Conservation (phyloP, 2,888 invertebrate genomes). For the Sacculina carcini region DNA sequence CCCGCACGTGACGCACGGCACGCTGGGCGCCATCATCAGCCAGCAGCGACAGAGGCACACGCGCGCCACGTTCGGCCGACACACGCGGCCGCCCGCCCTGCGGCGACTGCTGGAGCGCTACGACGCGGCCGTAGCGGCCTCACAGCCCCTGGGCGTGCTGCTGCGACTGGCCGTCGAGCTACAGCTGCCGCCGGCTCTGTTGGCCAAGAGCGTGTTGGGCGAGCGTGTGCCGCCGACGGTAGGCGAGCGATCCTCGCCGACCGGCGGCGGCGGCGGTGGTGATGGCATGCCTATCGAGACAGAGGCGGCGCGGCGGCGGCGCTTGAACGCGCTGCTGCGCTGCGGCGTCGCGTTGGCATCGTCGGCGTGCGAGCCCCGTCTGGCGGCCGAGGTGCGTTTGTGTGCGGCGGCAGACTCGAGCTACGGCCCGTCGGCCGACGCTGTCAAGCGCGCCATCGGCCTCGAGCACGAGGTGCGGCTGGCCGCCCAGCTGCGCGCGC, state of each 20-base stretch:
- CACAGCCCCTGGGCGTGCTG: slow-evolving; percentile 31
- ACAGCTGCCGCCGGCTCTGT: slow-evolving; percentile 29
- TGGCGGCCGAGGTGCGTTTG: slow-evolving; percentile 3
- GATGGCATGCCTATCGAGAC: not conserved
- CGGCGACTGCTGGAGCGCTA: slow-evolving; percentile 21
- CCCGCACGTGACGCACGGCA: slow-evolving; percentile 15
- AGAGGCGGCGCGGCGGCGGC: not conserved
- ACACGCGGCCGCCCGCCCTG: slow-evolving; percentile 24
- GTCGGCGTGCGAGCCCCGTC: not conserved
- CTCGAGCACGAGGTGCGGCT: slow-evolving; percentile 58
- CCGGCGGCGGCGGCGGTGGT: not conserved
- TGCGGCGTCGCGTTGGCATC: no score
- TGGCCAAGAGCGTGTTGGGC: slow-evolving; percentile 32
- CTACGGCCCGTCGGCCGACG: slow-evolving; percentile 54
- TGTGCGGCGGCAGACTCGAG: slow-evolving; percentile 54
- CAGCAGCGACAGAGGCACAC: slow-evolving; percentile 35
- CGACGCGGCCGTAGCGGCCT: slow-evolving; percentile 20
- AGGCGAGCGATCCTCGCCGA: not conserved
- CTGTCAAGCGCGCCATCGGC: slow-evolving; percentile 49
- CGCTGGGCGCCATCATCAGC: slow-evolving; percentile 41
- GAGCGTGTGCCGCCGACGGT: slow-evolving; percentile 14
- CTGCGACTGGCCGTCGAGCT: slow-evolving; percentile 28
- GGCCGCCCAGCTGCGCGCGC: slow-evolving; percentile 30
- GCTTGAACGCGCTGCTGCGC: no score
- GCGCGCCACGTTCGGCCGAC: slow-evolving; percentile 33